These are phyloP conservation scores for Brachionichthys hirsutus DNA, from an alignment of 2,113 vertebrate species.

Conservation along the genomic window DNA sequence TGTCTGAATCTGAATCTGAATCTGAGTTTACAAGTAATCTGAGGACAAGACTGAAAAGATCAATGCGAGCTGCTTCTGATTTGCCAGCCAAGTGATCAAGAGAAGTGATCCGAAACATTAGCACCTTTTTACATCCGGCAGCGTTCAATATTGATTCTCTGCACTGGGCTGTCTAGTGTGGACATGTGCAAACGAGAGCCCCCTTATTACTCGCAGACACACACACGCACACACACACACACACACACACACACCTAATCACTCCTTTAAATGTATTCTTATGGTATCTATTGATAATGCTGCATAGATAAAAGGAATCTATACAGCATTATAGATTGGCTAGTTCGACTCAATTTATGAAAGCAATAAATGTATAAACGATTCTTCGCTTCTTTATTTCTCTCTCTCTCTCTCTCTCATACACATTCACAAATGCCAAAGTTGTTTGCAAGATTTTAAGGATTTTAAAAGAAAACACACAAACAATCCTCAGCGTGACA, in stretches of 20 bases:
- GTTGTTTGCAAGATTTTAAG: not conserved
- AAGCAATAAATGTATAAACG: slow-evolving; percentile 22
- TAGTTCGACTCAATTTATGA: slow-evolving; percentile 11
- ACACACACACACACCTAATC: not conserved
- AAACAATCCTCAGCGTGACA: not conserved
- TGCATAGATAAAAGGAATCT: not conserved
- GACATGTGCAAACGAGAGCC: slow-evolving; percentile 1
- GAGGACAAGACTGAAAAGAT: slow-evolving; percentile 29
- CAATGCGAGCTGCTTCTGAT: slow-evolving; percentile 42
- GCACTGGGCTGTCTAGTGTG: not conserved
- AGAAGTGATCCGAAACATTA: slow-evolving; percentile 50
- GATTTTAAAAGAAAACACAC: not conserved
- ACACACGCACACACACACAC: not conserved
- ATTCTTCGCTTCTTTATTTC: not conserved
- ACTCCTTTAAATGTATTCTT: slow-evolving; percentile 29
- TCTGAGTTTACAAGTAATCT: slow-evolving; percentile 46
- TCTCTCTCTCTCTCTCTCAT: not conserved
- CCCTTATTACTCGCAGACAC: not conserved
- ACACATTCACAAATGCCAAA: not conserved
- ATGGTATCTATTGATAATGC: not conserved
- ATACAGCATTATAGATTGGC: slow-evolving; percentile 2
- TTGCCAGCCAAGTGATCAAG: slow-evolving; percentile 49
- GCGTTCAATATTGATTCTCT: slow-evolving; percentile 37
- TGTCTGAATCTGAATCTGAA: no score
- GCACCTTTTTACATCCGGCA: slow-evolving; percentile 19